Base-by-base conservation (phyloP, 2,797 vertebrate genomes). In the Enteromius trimaculatus region DNA sequence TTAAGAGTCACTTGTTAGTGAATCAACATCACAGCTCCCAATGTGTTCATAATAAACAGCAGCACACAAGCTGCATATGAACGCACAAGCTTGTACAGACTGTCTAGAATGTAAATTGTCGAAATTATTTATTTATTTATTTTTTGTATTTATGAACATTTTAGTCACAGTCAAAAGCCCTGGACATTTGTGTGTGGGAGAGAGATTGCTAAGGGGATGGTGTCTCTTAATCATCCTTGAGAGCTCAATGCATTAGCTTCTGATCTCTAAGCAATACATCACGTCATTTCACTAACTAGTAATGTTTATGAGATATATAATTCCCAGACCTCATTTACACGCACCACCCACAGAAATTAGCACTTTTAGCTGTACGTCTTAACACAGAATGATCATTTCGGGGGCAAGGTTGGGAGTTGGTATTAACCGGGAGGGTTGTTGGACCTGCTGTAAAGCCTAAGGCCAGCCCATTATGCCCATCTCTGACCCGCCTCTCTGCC, bases 171-270 rank as follows among this genome's bases (percentile, higher is more conserved):
- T 77, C 31, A 58, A 60, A 34, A 75, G 51, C 23, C 37, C 68
- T 42, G 14, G 58, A 66, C 26, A 44, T 64, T 58, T 70, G 69
- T n/a, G 39, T 72, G 66, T 83, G 77, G 64, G 23, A 69, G 17
- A 17, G 51, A 26, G 17, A 37, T 69, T n/a, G 19, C 44, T 77
- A 26, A 44, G 0, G 21, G 16, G 11, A 26, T 60, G 78, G 9
- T 44, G 14, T 75, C 39, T 82, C 14, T 86, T 81, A 75, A 83
- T 83, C 62, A 78, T 69, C 39, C 72, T 49, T 66, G 64, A 85
- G 76, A 77, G 76, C 71, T 68, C 31, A 44, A 6, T 65, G 85
- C 82, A 86, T 85, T 70, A 83, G 58, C 69, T 62, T 80, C 31
- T 83, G 75, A 72, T 85, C 69, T 79, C 55, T 58, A 62, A 79